These are phyloP conservation scores for Pemphredon lugubris DNA, from an alignment of 2,888 invertebrate species.

Conservation along the genomic window DNA sequence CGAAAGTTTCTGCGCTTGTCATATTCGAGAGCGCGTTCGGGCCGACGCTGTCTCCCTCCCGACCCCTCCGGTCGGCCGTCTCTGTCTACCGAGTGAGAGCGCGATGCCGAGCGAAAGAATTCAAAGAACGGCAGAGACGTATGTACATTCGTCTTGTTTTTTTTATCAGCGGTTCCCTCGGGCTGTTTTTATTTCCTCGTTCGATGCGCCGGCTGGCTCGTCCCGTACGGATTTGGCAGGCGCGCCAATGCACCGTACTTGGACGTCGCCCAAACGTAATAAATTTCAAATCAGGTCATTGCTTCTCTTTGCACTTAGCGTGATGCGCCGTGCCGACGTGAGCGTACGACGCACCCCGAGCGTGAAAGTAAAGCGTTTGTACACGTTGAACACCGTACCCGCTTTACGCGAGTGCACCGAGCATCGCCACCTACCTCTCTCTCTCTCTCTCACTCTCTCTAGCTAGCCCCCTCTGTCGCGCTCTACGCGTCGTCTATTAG, in stretches of 20 bases:
- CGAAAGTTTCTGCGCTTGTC: conserved; percentile 11
- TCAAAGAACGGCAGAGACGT: conserved; percentile 21
- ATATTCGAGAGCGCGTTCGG: conserved; percentile 5
- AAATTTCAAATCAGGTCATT: conserved; percentile 75
- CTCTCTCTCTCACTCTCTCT: no score
- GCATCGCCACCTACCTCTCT: not conserved
- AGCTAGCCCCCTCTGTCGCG: no score
- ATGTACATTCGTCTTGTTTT: conserved; percentile 6
- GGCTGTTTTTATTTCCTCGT: conserved; percentile 32
- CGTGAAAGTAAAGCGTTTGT: conserved; percentile 35
- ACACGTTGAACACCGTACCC: conserved; percentile 7
- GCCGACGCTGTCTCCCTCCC: not conserved
- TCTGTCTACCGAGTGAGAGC: not conserved
- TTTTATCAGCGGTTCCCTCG: not conserved
- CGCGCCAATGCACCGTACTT: conserved; percentile 66
- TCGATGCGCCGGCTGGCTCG: conserved; percentile 25
- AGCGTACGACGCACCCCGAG: conserved; percentile 31
- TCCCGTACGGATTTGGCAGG: conserved; percentile 56
- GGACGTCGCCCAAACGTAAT: conserved; percentile 71
- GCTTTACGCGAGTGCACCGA: not conserved
- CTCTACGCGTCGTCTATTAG: no score
- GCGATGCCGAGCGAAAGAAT: conserved; percentile 33
- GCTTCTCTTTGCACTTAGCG: conserved; percentile 66
- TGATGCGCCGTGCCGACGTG: conserved; percentile 31
- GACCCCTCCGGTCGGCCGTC: not conserved